Evolutionary conservation across 2,113 vertebrate genomes (phyloP).

Genomic region (Bambusicola thoracicus): DNA sequence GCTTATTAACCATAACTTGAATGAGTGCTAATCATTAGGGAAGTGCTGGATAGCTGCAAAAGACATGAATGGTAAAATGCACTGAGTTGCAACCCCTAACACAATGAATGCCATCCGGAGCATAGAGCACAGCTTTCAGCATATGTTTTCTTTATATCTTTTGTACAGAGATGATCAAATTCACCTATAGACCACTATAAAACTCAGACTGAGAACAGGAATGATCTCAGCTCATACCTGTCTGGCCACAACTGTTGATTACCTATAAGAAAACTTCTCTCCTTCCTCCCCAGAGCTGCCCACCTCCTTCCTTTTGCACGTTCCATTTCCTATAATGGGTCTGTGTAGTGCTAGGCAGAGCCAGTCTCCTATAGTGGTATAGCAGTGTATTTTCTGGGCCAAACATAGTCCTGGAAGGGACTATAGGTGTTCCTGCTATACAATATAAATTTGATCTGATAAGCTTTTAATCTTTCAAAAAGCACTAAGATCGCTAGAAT

Average conservation of each 20-base stretch:
- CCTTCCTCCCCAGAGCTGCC: not conserved
- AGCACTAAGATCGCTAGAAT: not conserved
- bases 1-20: not conserved
- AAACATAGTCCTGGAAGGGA: not conserved
- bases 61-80: not conserved
- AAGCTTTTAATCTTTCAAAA: not conserved
- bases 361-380: not conserved
- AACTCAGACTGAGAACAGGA: not conserved
- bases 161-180: not conserved
- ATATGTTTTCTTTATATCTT: not conserved
- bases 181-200: not conserved
- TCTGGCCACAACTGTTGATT: not conserved
- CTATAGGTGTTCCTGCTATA: not conserved
- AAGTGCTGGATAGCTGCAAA: not conserved
- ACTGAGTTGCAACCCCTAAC: not conserved
- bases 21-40: not conserved
- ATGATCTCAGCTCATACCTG: not conserved
- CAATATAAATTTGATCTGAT: not conserved
- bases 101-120: not conserved
- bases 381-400: not conserved
- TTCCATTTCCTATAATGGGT: not conserved
- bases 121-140: not conserved
- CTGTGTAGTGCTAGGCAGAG: not conserved
- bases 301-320: not conserved
- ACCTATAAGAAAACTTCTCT: not conserved